These are phyloP conservation scores for Antheraea mylitta DNA, from an alignment of 1,140 invertebrate species.

Conservation along the genomic window DNA sequence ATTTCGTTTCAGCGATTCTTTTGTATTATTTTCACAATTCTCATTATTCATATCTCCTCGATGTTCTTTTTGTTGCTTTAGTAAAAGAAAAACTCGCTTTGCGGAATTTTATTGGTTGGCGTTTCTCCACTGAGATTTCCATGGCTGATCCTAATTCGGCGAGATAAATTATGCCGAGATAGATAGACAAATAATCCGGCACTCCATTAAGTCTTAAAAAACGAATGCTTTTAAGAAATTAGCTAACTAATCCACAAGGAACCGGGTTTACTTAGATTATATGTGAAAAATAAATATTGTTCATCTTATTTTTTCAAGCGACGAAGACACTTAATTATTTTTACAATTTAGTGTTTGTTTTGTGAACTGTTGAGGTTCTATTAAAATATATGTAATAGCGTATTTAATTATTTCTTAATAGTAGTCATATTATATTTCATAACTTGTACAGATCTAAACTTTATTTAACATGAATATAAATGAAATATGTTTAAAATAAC, in stretches of 20 bases:
- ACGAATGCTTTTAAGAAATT: conserved; percentile 55
- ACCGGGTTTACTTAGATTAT: conserved; percentile 20
- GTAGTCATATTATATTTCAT: no score
- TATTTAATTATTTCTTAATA: no score
- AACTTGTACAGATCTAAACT: no score
- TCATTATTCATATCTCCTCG: conserved; percentile 43
- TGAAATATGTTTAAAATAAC: no score
- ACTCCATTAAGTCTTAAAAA: conserved; percentile 52
- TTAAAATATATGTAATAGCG: no score
- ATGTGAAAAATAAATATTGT: background rate
- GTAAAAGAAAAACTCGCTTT: conserved; percentile 22
- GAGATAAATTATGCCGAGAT: conserved; percentile 57
- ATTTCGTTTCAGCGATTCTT: conserved; percentile 29
- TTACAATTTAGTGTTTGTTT: no score
- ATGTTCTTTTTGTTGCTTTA: conserved; percentile 35
- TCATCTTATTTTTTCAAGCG: no score
- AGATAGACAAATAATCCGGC: conserved; percentile 56
- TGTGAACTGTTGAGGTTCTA: no score
- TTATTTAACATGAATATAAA: no score
- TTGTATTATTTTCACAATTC: conserved; percentile 46
- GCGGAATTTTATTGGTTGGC: conserved; percentile 40
- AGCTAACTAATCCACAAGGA: conserved; percentile 40
- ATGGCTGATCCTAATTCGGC: conserved; percentile 39
- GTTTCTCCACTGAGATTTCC: conserved; percentile 43
- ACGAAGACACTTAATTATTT: no score